These are phyloP conservation scores for Hirtodrosophila confusa DNA, from an alignment of 2,888 invertebrate genomes.

Conservation along the genomic window DNA sequence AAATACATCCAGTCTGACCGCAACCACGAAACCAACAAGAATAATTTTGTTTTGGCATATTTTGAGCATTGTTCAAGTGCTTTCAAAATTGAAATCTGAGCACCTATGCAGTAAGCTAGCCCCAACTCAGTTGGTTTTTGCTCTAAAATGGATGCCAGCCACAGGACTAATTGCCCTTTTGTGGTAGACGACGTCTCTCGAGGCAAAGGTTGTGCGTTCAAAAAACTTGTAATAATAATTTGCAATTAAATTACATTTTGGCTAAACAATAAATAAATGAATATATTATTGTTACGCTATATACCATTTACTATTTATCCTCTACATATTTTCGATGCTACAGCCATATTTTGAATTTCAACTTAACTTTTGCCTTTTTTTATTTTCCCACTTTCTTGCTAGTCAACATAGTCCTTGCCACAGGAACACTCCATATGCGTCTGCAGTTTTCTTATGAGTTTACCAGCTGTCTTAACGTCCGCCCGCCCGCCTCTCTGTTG, in stretches of 20 bases:
- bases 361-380: background rate
- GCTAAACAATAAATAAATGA: slow-evolving; percentile 53
- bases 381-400: too few relatives aligned
- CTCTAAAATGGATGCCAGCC: background rate
- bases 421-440: slow-evolving; percentile 8
- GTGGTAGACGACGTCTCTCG: background rate
- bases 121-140: background rate
- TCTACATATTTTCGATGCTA: slow-evolving; percentile 11
- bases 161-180: slow-evolving; percentile 38
- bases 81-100: slow-evolving; percentile 34
- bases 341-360: slow-evolving; percentile 48
- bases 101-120: background rate
- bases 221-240: slow-evolving; percentile 44
- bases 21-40: slow-evolving; percentile 24
- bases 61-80: slow-evolving; percentile 36
- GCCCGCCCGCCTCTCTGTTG: slow-evolving; percentile 24
- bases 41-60: slow-evolving; percentile 30
- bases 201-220: background rate
- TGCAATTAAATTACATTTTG: slow-evolving; percentile 64
- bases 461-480: background rate
- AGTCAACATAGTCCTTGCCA: slow-evolving; percentile 1
- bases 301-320: background rate
- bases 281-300: slow-evolving; percentile 8
- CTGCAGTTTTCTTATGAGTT: slow-evolving; percentile 14
- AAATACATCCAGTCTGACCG: slow-evolving; percentile 1